A percentile compares a stretch with the other conserved stretches of the same genome.
Conservation (phyloP, 2,113 vertebrate genomes). For the Malurus alboscapulatus region DNA sequence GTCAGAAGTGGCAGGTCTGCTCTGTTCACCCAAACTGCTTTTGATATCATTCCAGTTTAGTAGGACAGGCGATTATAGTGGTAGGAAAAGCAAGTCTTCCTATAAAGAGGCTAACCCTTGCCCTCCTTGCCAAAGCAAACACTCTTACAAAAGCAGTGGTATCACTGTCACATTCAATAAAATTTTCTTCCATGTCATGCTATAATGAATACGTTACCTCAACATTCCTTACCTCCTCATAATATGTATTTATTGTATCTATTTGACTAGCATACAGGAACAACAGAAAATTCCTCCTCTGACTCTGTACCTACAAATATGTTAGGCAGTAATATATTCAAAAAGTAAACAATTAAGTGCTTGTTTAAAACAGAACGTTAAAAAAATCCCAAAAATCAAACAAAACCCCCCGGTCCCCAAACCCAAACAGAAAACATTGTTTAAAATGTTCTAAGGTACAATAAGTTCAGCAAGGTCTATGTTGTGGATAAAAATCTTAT, state of each 20-base stretch:
- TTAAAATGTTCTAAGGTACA: neutral
- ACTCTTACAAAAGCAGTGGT: neutral
- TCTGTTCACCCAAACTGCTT: neutral
- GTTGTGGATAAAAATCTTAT: neutral
- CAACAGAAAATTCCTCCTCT: neutral
- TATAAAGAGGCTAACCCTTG: neutral
- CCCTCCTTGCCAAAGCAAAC: conserved; percentile 19
- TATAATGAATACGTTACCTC: neutral
- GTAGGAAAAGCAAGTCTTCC: neutral
- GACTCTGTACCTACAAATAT: neutral
- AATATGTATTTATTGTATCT: neutral
- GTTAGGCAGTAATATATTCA: neutral
- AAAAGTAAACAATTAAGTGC: neutral
- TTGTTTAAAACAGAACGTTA: neutral
- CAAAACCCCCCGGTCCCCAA: rapidly evolving
- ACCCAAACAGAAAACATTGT: neutral
- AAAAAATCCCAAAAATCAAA: neutral
- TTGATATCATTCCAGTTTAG: neutral
- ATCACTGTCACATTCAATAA: neutral
- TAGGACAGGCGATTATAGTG: neutral
- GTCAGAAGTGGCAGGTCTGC: neutral
- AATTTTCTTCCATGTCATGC: neutral
- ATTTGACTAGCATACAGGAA: neutral
- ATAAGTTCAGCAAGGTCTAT: neutral
- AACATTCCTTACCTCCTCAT: neutral